Base-by-base conservation (phyloP, 1,140 invertebrate genomes). In the Eurosta solidaginis region DNA sequence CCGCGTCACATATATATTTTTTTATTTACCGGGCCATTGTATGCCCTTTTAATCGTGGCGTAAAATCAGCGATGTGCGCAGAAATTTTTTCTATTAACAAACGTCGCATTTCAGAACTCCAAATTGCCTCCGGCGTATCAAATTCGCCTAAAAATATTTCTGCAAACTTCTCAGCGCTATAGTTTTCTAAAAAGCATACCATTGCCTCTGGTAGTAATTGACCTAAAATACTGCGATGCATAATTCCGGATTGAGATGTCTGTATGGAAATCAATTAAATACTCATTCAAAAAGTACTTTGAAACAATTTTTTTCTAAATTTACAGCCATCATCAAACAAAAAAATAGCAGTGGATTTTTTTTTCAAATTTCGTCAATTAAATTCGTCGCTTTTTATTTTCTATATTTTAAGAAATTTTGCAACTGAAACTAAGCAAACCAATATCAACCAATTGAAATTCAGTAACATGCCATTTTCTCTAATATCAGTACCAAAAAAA, bases 111-210 rank as follows among this genome's bases (percentile, higher is more conserved):
- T 96, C 94, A 0, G 93, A 92, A 87, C 94, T 96, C 96, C 96
- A 97, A 80, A 97, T 99, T 0, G 97, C 97, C 90, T 99, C 98
- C 1, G 98, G 98, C 9, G 98, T 99, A 87, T 99, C 98, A 89
- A 97, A 99, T 90, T 99, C 98, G 2, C 98, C 98, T 0, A 99
- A 91, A 89, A 98, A 99, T 82, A 99, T 99, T 89, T 99, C 96
- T 0, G 98, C 97, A 90, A 99, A 99, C 87, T 98, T 98, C 79
- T 99, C 97, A 1, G 98, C 92, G 7, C 97, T 97, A 87, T 99
- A 97, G 88, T 99, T 99, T 89, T 99, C 97, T 68, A 99, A 90
- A 87, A 99, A 99, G 84, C 96, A 98, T 0, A 99, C 96, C 97
- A 99, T 99, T 0, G 98, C 98, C 88, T 99, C 98, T 1, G 98